Base-by-base conservation (phyloP, 2,797 vertebrate species). In the Sparus aurata region DNA sequence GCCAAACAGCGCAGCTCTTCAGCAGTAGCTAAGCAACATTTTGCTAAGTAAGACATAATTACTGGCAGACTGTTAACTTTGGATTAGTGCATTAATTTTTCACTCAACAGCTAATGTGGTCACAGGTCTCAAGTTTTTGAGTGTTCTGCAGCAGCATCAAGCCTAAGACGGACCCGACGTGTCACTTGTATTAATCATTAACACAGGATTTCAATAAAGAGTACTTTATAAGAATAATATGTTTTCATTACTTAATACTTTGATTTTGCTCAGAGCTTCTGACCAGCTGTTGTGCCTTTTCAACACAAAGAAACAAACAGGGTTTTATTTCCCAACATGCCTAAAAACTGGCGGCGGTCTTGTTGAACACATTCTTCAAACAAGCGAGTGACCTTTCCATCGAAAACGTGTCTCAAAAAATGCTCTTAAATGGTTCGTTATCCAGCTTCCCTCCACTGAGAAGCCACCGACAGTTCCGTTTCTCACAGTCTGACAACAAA, bases 21-120 rank as follows among this genome's bases (percentile, higher is more conserved):
- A 65, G 67, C 69, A 57, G 85, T 41, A 79, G 69, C 77, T 71
- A 66, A 82, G 84, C 86, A 86, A 84, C 79, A 80, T 82, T 75
- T 74, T 60, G 57, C 68, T 45, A 41, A 79, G 80, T 22, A 53
- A 89, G 55, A 73, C 65, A 55, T 68, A 83, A 86, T 86, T 79
- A 78, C 69, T 68, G 63, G 61, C 71, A 60, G 73, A 75, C 61
- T 38, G 59, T 55, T 41, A 22, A 67, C 54, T 85, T 34, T 59
- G 41, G 62, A 75, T 78, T 63, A 75, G 25, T 18, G 50, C 47
- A 67, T 79, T 64, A 22, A 46, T 74, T 63, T 80, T 83, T 89
- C 52, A 84, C 75, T 85, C 73, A 79, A 3, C 61, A 60, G 71
- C 60, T 71, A 27, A 83, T 73, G 75, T 50, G 79, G 47, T 83